These are phyloP conservation scores for Chirona hameri DNA, from an alignment of 2,888 invertebrate species.

Conservation along the genomic window DNA sequence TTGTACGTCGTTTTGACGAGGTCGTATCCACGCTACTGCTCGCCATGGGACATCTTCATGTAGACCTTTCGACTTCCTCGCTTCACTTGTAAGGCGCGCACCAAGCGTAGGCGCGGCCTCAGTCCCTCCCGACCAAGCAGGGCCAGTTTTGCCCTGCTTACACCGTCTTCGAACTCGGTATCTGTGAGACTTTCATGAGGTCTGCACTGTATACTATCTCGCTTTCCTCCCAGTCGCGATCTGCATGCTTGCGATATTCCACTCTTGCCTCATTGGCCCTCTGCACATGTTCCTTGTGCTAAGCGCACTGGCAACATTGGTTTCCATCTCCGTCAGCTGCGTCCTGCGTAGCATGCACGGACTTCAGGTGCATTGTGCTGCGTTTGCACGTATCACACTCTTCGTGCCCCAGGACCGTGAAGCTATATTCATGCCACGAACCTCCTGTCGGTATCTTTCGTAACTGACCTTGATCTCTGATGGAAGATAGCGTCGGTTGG, in stretches of 20 bases:
- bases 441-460: neutral
- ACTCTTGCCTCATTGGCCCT: neutral
- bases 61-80: neutral
- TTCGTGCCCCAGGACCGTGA: neutral
- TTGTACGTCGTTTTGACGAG: neutral
- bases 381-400: neutral
- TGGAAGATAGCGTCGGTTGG: neutral
- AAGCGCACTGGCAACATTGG: neutral
- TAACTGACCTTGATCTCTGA: neutral
- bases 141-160: neutral
- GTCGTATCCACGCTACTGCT: neutral
- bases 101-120: neutral
- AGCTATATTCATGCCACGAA: neutral
- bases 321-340: neutral
- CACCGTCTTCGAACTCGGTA: neutral
- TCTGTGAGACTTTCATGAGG: neutral
- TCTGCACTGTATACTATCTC: neutral
- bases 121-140: neutral
- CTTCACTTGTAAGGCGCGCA: neutral
- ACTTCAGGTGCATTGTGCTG: too few relatives aligned
- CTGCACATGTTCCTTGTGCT: neutral
- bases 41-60: neutral
- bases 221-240: neutral
- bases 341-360: neutral
- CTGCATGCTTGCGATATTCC: neutral